Evolutionary conservation across 2,888 invertebrate genomes (phyloP).

Genomic region (Steromphala cineraria): DNA sequence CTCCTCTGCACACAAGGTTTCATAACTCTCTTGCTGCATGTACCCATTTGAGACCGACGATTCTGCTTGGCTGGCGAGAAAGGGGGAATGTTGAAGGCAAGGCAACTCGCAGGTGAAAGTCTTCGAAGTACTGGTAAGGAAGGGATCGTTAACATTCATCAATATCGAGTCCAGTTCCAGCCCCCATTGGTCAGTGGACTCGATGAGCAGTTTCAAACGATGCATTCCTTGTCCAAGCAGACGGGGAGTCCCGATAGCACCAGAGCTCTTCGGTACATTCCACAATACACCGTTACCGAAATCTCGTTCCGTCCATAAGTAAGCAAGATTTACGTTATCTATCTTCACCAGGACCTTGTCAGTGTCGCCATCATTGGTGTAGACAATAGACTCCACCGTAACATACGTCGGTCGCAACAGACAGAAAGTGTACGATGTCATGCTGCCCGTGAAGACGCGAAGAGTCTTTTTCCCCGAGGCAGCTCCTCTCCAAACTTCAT

Average conservation of each 20-base stretch:
- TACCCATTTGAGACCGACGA: not conserved
- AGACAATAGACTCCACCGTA: slow-evolving; percentile 28
- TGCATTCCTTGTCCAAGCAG: slow-evolving; percentile 41
- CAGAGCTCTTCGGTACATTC: not conserved
- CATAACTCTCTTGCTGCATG: slow-evolving; percentile 47
- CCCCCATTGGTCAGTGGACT: slow-evolving; percentile 30
- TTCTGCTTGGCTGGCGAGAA: slow-evolving; percentile 4
- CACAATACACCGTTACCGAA: not conserved
- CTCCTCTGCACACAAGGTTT: slow-evolving; percentile 55
- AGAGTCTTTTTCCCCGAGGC: slow-evolving; percentile 36
- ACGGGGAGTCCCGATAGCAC: slow-evolving; percentile 39
- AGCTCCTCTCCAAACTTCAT: too few species aligned
- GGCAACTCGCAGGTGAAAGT: slow-evolving; percentile 48
- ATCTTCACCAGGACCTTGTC: slow-evolving; percentile 38
- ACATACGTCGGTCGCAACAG: slow-evolving; percentile 34
- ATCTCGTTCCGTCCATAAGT: slow-evolving; percentile 20
- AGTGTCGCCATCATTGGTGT: slow-evolving; percentile 47
- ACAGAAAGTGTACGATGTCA: slow-evolving; percentile 39
- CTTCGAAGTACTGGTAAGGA: slow-evolving; percentile 32
- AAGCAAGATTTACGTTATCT: slow-evolving; percentile 33
- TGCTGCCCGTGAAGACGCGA: slow-evolving; percentile 31
- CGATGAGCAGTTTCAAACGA: slow-evolving; percentile 34
- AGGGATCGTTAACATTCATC: slow-evolving; percentile 41
- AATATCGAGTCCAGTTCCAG: slow-evolving; percentile 50
- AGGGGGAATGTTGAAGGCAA: slow-evolving; percentile 40